Evolutionary conservation across 1,140 invertebrate species (phyloP).

Genomic region (Platorchestia sp.): DNA sequence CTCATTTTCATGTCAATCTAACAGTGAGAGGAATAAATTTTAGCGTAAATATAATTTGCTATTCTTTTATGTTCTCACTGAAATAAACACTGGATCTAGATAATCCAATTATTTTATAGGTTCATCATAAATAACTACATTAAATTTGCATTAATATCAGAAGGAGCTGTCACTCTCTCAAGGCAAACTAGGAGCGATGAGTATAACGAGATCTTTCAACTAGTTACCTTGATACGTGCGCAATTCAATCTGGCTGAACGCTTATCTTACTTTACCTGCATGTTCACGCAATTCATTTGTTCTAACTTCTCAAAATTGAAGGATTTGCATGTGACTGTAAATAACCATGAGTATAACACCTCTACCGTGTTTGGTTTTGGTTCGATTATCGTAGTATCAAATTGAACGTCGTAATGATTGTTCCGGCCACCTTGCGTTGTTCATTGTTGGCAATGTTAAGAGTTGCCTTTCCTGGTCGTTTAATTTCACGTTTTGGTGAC

Average conservation of each 20-base stretch:
- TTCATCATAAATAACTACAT: background rate
- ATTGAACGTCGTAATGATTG: background rate
- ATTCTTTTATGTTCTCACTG: background rate
- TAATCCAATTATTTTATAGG: background rate
- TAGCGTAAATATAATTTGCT: too few species aligned
- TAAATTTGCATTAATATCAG: background rate
- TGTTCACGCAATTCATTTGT: too few species aligned
- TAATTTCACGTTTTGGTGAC: background rate
- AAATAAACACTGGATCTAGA: background rate
- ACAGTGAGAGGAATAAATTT: too few species aligned
- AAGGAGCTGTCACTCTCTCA: background rate
- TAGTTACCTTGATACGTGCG: background rate
- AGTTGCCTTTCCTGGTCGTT: background rate
- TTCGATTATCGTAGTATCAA: background rate
- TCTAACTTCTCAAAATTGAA: background rate
- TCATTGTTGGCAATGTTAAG: background rate
- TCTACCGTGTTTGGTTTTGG: background rate
- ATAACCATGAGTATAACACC: background rate
- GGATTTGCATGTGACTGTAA: background rate
- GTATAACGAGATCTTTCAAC: background rate
- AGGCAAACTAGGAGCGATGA: background rate
- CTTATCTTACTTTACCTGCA: background rate
- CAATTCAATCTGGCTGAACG: background rate
- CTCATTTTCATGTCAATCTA: too few species aligned
- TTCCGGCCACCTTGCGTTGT: background rate